phyloP scores from a whole-genome alignment of 2,113 vertebrate species.

The Lontra canadensis region DNA sequence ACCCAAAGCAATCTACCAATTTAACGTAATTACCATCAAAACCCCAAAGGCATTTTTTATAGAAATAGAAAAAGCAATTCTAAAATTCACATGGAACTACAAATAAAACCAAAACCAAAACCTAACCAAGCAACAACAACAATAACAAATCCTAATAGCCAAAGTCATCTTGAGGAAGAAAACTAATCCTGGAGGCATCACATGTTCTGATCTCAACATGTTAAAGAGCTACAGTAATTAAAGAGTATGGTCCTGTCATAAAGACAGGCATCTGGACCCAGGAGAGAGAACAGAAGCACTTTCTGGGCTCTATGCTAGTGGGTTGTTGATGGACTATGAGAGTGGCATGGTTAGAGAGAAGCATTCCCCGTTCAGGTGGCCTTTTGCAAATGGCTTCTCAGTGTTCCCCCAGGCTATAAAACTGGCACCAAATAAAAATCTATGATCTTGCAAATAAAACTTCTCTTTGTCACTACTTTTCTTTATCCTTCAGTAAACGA shows the following conservation, averaged over 20 bases:
- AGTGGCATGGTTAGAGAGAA: neutral
- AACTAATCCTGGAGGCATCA: neutral
- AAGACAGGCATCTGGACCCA: neutral
- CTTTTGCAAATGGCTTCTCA: neutral
- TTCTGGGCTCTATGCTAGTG: too few relatives aligned
- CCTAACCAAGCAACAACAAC: too few relatives aligned
- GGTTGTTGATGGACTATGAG: neutral
- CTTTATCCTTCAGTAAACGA: neutral
- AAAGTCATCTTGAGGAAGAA: too few relatives aligned
- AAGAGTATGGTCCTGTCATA: neutral
- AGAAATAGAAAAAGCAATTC: too few relatives aligned
- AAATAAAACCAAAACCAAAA: too few relatives aligned
- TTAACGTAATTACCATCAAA: too few relatives aligned
- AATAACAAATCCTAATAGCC: too few relatives aligned
- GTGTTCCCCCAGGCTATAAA: neutral
- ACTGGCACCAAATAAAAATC: neutral
- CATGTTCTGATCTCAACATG: neutral
- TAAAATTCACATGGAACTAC: too few relatives aligned
- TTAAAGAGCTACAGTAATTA: neutral
- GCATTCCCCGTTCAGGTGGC: neutral
- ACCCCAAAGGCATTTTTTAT: too few relatives aligned
- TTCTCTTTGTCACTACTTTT: too few relatives aligned
- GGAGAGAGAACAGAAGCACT: neutral
- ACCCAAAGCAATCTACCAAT: too few relatives aligned
- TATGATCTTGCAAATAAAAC: neutral